Conservation (phyloP, 2,797 vertebrate species). For the Myotis daubentonii region DNA sequence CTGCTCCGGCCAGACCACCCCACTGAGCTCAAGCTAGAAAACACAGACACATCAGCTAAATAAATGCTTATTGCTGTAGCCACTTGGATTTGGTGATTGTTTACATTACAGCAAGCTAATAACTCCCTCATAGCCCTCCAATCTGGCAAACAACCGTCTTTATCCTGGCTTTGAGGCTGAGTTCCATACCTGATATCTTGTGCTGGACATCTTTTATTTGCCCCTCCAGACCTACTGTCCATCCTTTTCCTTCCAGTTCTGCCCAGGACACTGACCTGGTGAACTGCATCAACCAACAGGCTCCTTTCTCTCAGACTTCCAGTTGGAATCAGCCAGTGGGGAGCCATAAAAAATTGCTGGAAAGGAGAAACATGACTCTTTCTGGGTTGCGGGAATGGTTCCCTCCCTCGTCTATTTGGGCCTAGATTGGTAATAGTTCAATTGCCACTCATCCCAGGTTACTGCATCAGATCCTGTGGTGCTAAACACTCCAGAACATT, state of each 20-base stretch:
- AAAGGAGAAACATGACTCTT: background rate
- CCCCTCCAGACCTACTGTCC: background rate
- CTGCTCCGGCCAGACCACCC: background rate
- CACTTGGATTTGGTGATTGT: background rate
- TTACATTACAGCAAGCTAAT: background rate
- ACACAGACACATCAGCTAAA: background rate
- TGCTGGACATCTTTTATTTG: background rate
- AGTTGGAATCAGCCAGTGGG: background rate
- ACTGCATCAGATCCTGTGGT: background rate
- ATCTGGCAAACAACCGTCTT: background rate
- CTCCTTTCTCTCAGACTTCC: background rate
- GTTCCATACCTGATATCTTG: background rate
- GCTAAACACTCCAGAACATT: background rate
- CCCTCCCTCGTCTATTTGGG: background rate
- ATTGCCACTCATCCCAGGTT: background rate
- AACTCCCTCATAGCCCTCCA: background rate
- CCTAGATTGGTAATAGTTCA: background rate
- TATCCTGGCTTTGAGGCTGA: background rate
- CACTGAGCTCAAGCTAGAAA: background rate
- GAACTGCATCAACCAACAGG: background rate
- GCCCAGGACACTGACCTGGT: background rate
- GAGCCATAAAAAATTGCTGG: background rate
- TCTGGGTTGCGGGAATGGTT: background rate
- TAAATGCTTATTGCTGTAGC: background rate
- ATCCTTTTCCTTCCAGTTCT: background rate